Evolutionary conservation across 2,888 invertebrate genomes (phyloP).

Genomic region (Lepetodrilus schrolli): DNA sequence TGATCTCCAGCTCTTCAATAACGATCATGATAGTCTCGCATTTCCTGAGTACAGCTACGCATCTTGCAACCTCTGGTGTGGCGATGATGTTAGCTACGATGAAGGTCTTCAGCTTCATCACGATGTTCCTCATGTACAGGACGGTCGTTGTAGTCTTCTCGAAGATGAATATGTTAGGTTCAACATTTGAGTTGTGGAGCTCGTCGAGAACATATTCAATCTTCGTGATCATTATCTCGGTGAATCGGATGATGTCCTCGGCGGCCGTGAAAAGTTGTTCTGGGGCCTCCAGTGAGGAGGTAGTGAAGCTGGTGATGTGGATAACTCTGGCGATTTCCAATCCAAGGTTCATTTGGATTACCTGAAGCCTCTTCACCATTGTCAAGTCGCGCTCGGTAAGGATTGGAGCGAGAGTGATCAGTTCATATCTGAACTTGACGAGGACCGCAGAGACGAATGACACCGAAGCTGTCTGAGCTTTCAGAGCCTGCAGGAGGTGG

Average conservation of each 20-base stretch:
- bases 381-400: background rate
- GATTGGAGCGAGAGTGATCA: background rate
- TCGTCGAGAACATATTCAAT: background rate
- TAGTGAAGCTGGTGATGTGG: background rate
- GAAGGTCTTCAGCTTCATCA: constrained; percentile 34
- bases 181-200: background rate
- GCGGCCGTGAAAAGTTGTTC: background rate
- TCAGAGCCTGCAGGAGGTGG: background rate
- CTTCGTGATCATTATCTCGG: background rate
- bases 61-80: constrained; percentile 3
- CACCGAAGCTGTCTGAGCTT: background rate
- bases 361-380: background rate
- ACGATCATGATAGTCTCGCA: background rate
- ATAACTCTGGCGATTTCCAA: background rate
- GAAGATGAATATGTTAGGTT: background rate
- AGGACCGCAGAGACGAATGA: background rate
- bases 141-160: background rate
- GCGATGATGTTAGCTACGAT: constrained; percentile 35
- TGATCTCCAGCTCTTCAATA: background rate
- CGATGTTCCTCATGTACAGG: constrained; percentile 32
- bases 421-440: background rate
- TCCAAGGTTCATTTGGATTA: background rate
- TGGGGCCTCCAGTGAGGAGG: background rate
- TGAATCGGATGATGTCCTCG: background rate
- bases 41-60: background rate